Base-by-base conservation (phyloP, 2,888 invertebrate species). In the Metopia argyrocephala region DNA sequence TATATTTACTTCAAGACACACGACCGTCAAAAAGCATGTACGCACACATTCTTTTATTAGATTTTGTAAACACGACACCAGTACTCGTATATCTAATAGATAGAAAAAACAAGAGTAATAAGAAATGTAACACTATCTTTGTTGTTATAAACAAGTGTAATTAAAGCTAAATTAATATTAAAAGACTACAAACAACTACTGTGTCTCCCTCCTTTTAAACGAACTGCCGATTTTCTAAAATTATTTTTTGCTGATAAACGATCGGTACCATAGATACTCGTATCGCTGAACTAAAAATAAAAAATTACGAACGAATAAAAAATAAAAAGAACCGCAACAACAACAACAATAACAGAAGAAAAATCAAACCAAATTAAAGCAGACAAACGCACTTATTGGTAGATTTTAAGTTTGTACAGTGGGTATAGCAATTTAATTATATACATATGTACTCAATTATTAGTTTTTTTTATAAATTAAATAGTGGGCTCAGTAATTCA, bases 271-370 rank as follows among this genome's bases (percentile, higher is more conserved):
- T 85, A 86, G 87, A 89, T 89, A n/a, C n/a, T n/a, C n/a, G n/a
- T n/a, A 89, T 89, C 89, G 89, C 88, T 89, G 89, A 89, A 89
- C 89, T 89, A 86, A 89, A 82, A 57, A 56, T 61, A 86, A 89
- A 82, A 57, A 56, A 54, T 4, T 45, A 45, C 25, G 21, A 52
- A 76, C 25, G 23, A 25, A 9, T 57, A 70, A 74, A 56, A 27
- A 38, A 61, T 61, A 70, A 21, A 50, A 3, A 62, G 27, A 27
- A 46, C 18, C 12, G 15, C 38, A 38, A 38, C 38, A 89, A 79
- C 50, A 50, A 54, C 59, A 62, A 31, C 38, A 54, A 76, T 59
- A 76, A 65, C 52, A 71, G 57, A 62, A 27, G 48, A 50, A 31
- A 46, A 25, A 3, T 6, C 50, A 75, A 57, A 20, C 25, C 23